A percentile compares a stretch with the other conserved stretches of the same genome.
phyloP scores from a whole-genome alignment of 2,888 invertebrate genomes.

The Operophtera brumata region DNA sequence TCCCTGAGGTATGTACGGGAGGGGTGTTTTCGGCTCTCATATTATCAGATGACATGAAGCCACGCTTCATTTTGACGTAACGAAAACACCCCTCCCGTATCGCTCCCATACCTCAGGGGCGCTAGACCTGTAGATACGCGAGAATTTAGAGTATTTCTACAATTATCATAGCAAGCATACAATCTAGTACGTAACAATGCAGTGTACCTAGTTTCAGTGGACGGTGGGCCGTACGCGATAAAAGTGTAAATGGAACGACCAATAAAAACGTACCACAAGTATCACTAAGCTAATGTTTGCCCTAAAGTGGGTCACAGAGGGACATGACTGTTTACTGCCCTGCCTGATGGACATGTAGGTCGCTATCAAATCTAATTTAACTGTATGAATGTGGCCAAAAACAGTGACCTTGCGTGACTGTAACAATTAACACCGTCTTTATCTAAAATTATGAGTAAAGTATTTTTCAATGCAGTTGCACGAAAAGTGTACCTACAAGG shows the following conservation, averaged over 20 bases:
- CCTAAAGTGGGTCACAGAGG: constrained; percentile 12
- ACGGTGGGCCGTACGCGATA: neutral
- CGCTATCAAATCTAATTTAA: neutral
- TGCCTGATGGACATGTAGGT: neutral
- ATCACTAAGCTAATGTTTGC: constrained; percentile 6
- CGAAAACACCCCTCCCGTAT: no score
- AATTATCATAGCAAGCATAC: neutral
- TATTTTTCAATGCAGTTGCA: no score
- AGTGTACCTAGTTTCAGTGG: neutral
- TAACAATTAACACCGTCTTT: constrained; percentile 2
- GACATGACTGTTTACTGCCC: constrained; percentile 4
- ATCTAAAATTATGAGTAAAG: constrained; percentile 3
- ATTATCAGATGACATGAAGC: no score
- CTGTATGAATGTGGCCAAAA: neutral
- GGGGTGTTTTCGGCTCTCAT: no score
- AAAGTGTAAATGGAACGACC: constrained; percentile 10
- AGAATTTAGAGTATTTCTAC: no score
- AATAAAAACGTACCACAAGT: constrained; percentile 1
- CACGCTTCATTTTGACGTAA: no score
- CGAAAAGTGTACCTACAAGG: no score
- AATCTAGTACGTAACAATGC: neutral
- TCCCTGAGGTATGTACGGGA: no score
- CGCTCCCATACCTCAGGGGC: no score
- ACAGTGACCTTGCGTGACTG: constrained; percentile 20
- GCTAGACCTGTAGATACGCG: no score